These are phyloP conservation scores for Gambusia affinis DNA, from an alignment of 2,113 vertebrate genomes.

Conservation along the genomic window DNA sequence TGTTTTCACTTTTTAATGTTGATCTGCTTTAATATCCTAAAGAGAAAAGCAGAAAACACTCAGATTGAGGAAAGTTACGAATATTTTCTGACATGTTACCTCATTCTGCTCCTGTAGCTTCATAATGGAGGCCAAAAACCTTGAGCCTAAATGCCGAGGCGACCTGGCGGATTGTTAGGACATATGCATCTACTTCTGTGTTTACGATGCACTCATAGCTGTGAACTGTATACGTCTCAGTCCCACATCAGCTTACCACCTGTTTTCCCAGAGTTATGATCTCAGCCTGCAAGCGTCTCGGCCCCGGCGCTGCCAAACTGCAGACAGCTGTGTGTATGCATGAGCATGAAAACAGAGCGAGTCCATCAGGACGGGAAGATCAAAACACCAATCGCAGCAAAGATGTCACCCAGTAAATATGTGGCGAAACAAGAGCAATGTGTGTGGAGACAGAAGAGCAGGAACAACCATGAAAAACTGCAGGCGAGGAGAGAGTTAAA, in stretches of 20 bases:
- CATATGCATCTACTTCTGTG: slow-evolving; percentile 13
- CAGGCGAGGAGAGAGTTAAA: not conserved
- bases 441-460: no score
- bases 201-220: slow-evolving; percentile 9
- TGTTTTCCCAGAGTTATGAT: slow-evolving; percentile 75
- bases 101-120: not conserved
- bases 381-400: slow-evolving; percentile 37
- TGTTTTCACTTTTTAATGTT: not conserved
- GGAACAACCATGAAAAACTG: not conserved
- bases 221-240: slow-evolving; percentile 13
- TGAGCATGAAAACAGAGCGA: not conserved
- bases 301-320: slow-evolving; percentile 64
- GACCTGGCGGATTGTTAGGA: not conserved
- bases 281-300: slow-evolving; percentile 70
- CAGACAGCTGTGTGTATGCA: slow-evolving; percentile 64
- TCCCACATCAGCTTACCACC: slow-evolving; percentile 68
- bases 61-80: no score
- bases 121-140: not conserved
- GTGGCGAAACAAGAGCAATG: slow-evolving; percentile 6
- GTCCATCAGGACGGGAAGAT: slow-evolving; percentile 18
- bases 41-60: not conserved
- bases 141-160: not conserved
- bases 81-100: not conserved
- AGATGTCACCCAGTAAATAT: slow-evolving; percentile 26
- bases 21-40: not conserved